Evolutionary conservation across 2,888 invertebrate species (phyloP).

Genomic region (Polydrusus tereticollis): DNA sequence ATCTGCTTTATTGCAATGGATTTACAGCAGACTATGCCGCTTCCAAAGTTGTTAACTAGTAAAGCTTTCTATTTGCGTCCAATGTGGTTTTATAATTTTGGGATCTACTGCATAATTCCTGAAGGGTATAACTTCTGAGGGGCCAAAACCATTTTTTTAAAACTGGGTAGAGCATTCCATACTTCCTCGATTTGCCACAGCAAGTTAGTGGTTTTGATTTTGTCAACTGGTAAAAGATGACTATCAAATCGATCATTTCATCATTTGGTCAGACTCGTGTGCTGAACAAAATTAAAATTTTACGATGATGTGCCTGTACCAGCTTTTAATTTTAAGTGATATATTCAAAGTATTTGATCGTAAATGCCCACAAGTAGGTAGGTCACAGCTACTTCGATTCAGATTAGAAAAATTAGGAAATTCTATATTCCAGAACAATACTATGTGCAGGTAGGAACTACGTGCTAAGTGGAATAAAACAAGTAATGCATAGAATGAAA

Average conservation of each 20-base stretch:
- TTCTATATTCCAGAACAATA: no score
- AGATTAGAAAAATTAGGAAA: no score
- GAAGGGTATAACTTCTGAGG: slow-evolving; percentile 2
- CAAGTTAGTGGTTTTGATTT: slow-evolving; percentile 2
- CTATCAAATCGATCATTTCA: slow-evolving; percentile 9
- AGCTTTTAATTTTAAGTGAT: no score
- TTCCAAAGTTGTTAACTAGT: background rate
- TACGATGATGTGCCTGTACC: background rate
- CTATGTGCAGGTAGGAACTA: no score
- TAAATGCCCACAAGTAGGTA: no score
- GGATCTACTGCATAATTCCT: background rate
- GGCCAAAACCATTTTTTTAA: slow-evolving; percentile 10
- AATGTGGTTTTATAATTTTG: no score
- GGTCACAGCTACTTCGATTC: no score
- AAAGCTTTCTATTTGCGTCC: no score
- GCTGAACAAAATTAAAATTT: slow-evolving; percentile 13
- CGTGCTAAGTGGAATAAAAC: no score
- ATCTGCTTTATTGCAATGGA: slow-evolving; percentile 1
- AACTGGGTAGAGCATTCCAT: background rate
- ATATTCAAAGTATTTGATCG: no score
- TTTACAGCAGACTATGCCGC: slow-evolving; percentile 7
- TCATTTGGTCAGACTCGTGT: no score
- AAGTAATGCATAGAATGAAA: no score
- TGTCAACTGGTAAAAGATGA: background rate
- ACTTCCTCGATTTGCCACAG: background rate